phyloP scores from a whole-genome alignment of 2,113 vertebrate species.

The Myiopsitta monachus region DNA sequence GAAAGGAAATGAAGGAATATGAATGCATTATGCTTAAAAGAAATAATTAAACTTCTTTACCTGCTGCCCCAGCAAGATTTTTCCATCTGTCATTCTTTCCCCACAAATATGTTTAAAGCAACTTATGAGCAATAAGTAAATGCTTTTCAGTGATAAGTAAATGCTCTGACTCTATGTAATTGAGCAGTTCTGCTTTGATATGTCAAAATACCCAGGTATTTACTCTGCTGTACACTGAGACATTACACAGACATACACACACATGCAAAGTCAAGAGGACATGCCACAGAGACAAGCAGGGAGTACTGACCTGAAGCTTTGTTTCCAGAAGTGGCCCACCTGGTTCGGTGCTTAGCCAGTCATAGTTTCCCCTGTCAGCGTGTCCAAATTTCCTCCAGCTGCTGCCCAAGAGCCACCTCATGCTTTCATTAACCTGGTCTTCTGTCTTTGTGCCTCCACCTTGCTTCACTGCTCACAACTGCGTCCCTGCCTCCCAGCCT shows the following conservation, averaged over 20 bases:
- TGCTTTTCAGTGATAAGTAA: not conserved
- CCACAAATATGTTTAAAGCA: not conserved
- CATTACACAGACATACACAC: not conserved
- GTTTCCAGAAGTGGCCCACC: conserved; percentile 78
- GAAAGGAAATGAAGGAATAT: not conserved
- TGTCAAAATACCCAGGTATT: accelerated
- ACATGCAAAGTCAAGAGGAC: conserved; percentile 5
- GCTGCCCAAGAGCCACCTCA: conserved; percentile 82
- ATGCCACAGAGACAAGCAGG: not conserved
- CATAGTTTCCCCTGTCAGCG: conserved; percentile 81
- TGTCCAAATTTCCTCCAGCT: conserved; percentile 88
- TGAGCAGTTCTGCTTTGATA: not conserved
- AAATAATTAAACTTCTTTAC: not conserved
- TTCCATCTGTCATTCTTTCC: not conserved
- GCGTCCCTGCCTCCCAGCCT: conserved; percentile 33
- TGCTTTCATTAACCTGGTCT: conserved; percentile 60
- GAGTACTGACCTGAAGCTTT: conserved; percentile 81
- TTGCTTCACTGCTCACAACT: not conserved
- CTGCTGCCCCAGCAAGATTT: not conserved
- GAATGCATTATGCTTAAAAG: not conserved
- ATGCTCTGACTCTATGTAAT: not conserved
- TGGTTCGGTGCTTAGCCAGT: conserved; percentile 82
- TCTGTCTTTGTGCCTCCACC: conserved; percentile 24
- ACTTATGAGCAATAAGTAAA: not conserved
- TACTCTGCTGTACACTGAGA: not conserved